phyloP scores from a whole-genome alignment of 2,797 vertebrate genomes.

The Hippoglossus hippoglossus region DNA sequence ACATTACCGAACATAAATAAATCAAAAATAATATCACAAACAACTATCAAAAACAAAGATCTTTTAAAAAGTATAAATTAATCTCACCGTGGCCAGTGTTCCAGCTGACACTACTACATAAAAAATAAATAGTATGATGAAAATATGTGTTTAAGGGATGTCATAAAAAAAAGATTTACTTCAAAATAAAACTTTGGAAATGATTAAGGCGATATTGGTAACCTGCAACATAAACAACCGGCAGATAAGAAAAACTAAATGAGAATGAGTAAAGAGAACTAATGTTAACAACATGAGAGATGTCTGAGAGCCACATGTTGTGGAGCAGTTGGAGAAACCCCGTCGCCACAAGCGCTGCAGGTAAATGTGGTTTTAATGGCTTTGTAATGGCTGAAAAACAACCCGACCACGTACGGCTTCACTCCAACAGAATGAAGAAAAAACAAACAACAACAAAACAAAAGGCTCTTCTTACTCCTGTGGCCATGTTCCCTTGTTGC shows the following conservation, averaged over 20 bases:
- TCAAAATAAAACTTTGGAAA: constrained; percentile 85
- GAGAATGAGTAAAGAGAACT: constrained; percentile 20
- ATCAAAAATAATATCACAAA: constrained; percentile 68
- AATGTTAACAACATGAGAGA: constrained; percentile 67
- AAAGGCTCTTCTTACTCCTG: constrained; percentile 51
- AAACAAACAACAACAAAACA: neutral
- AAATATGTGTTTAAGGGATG: constrained; percentile 57
- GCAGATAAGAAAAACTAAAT: constrained; percentile 70
- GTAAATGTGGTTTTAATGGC: constrained; percentile 86
- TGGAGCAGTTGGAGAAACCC: constrained; percentile 51
- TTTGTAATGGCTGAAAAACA: constrained; percentile 83
- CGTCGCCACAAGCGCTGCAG: constrained; percentile 63
- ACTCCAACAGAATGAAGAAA: constrained; percentile 6
- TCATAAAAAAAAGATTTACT: constrained; percentile 83
- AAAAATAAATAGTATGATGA: constrained; percentile 66
- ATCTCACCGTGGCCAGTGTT: constrained; percentile 74
- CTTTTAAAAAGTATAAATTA: constrained; percentile 77
- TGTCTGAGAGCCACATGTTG: constrained; percentile 79
- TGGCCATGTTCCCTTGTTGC: constrained; percentile 63
- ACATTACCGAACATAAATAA: constrained; percentile 63
- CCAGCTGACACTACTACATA: constrained; percentile 66
- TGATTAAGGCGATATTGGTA: constrained; percentile 92
- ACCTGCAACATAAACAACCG: constrained; percentile 84
- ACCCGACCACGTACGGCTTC: constrained; percentile 67
- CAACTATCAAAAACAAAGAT: constrained; percentile 70